Evolutionary conservation across 2,797 vertebrate genomes (phyloP), one percentile per base, ranked within the genome.

Genomic region (Epinephelus coioides): DNA sequence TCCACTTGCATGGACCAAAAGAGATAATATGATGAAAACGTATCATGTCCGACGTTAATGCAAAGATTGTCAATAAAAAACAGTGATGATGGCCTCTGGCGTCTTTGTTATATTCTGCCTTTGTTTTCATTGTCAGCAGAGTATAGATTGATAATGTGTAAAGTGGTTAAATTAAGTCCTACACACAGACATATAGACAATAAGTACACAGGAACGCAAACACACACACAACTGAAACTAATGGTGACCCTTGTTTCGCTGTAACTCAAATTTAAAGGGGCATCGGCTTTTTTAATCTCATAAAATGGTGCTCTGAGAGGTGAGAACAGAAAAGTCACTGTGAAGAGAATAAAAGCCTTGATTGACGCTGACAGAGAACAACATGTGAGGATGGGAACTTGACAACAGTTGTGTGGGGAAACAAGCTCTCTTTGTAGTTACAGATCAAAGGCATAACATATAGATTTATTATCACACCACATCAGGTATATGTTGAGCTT

Each of bases 371-470:
- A 46, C 30, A 59, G 57, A 71, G 34, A 76, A 79, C 69, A 74
- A 68, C 14, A 9, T 1, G 5, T 13, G 17, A 63, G 47, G 21
- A 73, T 66, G 64, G 46, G 21, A 76, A 50, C 61, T 63, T 78
- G 59, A 79, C 44, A 68, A 64, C n/a, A 21, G 19, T 40, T 69
- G 49, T 56, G 44, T 10, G 15, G 2, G 59, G 49, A 63, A 69
- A 81, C 23, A 57, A 56, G 27, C 21, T 59, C 5, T 50, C 59
- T 72, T 61, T 83, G 69, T 68, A 77, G 63, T 68, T 34, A 19
- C n/a, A 73, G 69, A 80, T 84, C 66, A 85, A 85, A 85, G 40
- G n/a, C 47, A 69, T 50, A 40, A 82, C 67, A 40, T 73, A 66
- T 47, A 51, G 54, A 60, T 74, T 60, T 75, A 63, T 81, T 55